A percentile compares a stretch with the other conserved stretches of the same genome.
phyloP scores from a whole-genome alignment of 2,113 vertebrate species.

The Perccottus glenii region DNA sequence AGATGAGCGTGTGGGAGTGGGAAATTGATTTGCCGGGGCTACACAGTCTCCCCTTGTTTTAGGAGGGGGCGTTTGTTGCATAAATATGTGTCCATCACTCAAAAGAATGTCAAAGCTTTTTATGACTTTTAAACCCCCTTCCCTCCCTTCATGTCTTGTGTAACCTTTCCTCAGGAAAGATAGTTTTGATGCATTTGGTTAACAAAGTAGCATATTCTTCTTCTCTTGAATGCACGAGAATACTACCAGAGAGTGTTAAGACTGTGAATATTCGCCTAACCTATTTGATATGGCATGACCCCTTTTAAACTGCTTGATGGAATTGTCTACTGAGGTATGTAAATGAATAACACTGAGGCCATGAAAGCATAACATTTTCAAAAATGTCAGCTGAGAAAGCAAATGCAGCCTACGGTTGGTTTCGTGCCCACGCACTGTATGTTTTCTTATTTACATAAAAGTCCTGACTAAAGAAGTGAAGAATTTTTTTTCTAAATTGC shows the following conservation, averaged over 20 bases:
- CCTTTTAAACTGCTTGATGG: slow-evolving; percentile 76
- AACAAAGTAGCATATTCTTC: slow-evolving; percentile 57
- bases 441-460: slow-evolving; percentile 59
- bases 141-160: slow-evolving; percentile 36
- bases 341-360: slow-evolving; percentile 64
- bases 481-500: slow-evolving; percentile 40
- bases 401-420: slow-evolving; percentile 45
- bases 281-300: slow-evolving; percentile 73
- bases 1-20: slow-evolving; percentile 67
- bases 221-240: slow-evolving; percentile 60
- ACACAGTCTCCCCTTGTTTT: slow-evolving; percentile 53
- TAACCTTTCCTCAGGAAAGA: slow-evolving; percentile 72
- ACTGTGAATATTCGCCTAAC: slow-evolving; percentile 69
- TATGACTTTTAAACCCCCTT: slow-evolving; percentile 54
- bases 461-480: slow-evolving; percentile 39
- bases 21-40: slow-evolving; percentile 70
- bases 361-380: slow-evolving; percentile 50
- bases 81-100: slow-evolving; percentile 74
- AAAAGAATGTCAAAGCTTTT: slow-evolving; percentile 74
- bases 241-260: slow-evolving; percentile 51
- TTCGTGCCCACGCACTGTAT: slow-evolving; percentile 51
- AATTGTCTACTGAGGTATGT: slow-evolving; percentile 68
- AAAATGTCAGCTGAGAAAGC: slow-evolving; percentile 49
- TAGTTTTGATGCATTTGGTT: slow-evolving; percentile 63
- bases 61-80: slow-evolving; percentile 73